Percentiles rank a stretch among this genome's conserved stretches.
These are phyloP conservation scores for Eupithecia subfuscata DNA, from an alignment of 2,888 invertebrate species.

Conservation along the genomic window DNA sequence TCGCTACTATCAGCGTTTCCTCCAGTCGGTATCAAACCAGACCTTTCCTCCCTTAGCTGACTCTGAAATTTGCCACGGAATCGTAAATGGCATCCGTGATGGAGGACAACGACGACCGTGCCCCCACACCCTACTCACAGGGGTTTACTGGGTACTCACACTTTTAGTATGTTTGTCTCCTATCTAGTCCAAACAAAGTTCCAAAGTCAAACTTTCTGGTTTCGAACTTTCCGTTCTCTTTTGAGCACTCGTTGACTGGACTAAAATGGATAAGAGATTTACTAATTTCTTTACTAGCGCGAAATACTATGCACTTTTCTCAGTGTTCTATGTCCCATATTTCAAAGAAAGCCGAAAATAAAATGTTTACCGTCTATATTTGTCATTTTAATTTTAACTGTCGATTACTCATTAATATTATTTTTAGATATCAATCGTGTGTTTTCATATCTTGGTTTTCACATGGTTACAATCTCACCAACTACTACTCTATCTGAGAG, in stretches of 20 bases:
- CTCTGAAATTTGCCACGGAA: too few species aligned
- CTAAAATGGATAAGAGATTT: background rate
- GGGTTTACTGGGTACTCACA: too few species aligned
- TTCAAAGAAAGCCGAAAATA: background rate
- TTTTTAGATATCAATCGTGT: background rate
- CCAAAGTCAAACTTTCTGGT: background rate
- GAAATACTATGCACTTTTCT: conserved; percentile 32
- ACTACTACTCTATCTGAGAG: background rate
- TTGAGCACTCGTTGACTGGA: background rate
- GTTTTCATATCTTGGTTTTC: background rate
- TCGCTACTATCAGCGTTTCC: too few species aligned
- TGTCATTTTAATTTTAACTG: background rate
- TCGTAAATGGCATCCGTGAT: too few species aligned
- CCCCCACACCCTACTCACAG: too few species aligned
- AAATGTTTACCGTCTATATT: background rate
- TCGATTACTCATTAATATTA: background rate
- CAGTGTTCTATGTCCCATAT: conserved; percentile 3
- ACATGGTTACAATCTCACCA: background rate
- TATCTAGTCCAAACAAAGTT: background rate
- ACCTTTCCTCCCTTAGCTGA: too few species aligned
- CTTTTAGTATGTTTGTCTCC: too few species aligned
- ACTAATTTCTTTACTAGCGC: conserved; percentile 13
- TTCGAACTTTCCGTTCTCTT: background rate
- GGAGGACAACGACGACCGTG: too few species aligned
- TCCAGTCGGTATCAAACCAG: too few species aligned